Conservation (phyloP, 2,888 invertebrate species). For the Amblyjoppa fuscipennis region DNA sequence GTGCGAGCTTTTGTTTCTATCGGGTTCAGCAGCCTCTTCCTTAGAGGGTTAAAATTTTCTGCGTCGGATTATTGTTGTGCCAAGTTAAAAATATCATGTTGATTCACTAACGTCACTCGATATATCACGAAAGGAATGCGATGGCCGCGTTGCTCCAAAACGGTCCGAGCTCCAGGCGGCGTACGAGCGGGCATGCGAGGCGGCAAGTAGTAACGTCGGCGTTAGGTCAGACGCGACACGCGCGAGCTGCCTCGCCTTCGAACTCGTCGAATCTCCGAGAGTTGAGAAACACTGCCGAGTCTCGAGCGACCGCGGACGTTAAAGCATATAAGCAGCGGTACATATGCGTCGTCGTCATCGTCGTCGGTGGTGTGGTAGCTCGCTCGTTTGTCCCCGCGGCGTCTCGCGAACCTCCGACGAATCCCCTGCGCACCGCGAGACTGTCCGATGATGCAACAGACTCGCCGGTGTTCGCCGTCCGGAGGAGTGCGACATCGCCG, state of each 20-base stretch:
- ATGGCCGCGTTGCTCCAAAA: not conserved
- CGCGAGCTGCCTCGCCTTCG: constrained; percentile 6
- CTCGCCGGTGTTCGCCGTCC: constrained; percentile 8
- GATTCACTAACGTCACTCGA: not conserved
- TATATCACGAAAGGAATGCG: constrained; percentile 6
- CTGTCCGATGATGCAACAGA: constrained; percentile 77
- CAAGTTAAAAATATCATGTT: constrained; percentile 1
- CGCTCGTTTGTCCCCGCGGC: constrained; percentile 50
- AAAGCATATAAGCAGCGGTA: constrained; percentile 47
- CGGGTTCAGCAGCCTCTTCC: not conserved
- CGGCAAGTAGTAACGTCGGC: constrained; percentile 51
- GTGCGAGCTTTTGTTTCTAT: no score
- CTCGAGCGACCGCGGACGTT: constrained; percentile 58
- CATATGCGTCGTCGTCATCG: constrained; percentile 70
- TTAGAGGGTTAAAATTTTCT: not conserved
- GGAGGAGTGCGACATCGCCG: constrained; percentile 69
- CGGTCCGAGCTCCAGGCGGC: not conserved
- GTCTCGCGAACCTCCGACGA: constrained; percentile 66
- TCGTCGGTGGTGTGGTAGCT: constrained; percentile 30
- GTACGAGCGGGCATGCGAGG: not conserved
- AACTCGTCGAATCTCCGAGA: constrained; percentile 2
- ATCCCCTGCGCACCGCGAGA: constrained; percentile 76
- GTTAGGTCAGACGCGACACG: constrained; percentile 49
- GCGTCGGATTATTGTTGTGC: not conserved
- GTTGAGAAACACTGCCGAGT: constrained; percentile 74